phyloP scores from a whole-genome alignment of 2,888 invertebrate species.

The Leptopilina drosophilae region DNA sequence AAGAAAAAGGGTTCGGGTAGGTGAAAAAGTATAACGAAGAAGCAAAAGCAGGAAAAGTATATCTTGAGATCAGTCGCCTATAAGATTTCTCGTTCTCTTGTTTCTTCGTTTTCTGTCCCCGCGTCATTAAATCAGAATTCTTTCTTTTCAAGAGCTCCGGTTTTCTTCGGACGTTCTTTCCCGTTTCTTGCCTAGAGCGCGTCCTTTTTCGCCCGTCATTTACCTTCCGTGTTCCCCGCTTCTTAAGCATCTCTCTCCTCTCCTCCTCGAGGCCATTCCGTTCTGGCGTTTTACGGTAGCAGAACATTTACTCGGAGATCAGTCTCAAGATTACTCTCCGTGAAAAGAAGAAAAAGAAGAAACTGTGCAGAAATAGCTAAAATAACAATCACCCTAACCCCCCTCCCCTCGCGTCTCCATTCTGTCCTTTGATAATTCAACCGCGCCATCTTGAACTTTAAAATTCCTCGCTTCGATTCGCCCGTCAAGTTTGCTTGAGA shows the following conservation, averaged over 20 bases:
- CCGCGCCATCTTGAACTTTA: constrained; percentile 15
- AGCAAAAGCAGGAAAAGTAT: constrained; percentile 9
- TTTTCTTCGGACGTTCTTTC: constrained; percentile 21
- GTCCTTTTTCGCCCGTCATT: constrained; percentile 38
- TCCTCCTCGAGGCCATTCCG: constrained; percentile 31
- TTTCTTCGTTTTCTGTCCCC: constrained; percentile 22
- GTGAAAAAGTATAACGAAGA: constrained; percentile 8
- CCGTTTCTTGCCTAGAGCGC: constrained; percentile 46
- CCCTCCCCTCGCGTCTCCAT: not conserved
- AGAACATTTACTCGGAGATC: constrained; percentile 48
- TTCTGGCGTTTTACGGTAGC: constrained; percentile 46
- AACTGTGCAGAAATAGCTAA: constrained; percentile 28
- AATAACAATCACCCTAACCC: constrained; percentile 12
- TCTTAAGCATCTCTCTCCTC: not conserved
- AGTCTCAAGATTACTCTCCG: constrained; percentile 15
- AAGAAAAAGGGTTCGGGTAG: not conserved
- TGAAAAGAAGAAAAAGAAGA: not conserved
- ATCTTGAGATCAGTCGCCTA: constrained; percentile 34
- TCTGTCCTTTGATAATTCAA: constrained; percentile 7
- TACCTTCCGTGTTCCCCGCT: constrained; percentile 47
- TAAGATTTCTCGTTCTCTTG: not conserved
- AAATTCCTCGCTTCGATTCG: constrained; percentile 22
- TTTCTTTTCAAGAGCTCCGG: constrained; percentile 17
- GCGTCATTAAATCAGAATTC: constrained; percentile 35
- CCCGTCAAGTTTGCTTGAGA: constrained; percentile 26